Base-by-base conservation (phyloP, 2,797 vertebrate species). In the Hydrolagus colliei region DNA sequence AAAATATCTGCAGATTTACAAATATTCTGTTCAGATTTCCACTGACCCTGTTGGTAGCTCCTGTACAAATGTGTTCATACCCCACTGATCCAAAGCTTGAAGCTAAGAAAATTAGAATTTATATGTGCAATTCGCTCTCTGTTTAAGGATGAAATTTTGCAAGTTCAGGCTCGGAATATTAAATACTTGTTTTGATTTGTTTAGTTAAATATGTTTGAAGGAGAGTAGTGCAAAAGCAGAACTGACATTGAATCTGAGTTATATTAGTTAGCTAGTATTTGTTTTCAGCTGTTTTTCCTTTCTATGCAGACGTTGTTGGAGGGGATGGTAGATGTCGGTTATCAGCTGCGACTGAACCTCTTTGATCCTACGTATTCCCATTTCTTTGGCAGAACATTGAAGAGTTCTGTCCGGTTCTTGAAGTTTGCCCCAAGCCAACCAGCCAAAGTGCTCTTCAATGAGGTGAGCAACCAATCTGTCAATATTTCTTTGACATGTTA, bases 311-410 rank as follows among this genome's bases (percentile, higher is more conserved):
- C 90, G 63, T 86, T 74, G 11, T 76, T 90, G 8, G 93, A 92
- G 0, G 87, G 86, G 32, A 88, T 88, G 10, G 88, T 78, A 0
- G 89, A 92, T 14, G 86, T 90, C 8, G 89, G 90, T 27, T 96
- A 93, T 90, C 96, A 98, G 89, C 91, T 99, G 73, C 92, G 94
- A 0, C 90, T 95, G 84, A 94, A 96, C 27, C 92, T 99, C 52
- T 97, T 97, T 0, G 97, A 99, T 1, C 85, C 91, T 85, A 91
- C 91, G 59, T 94, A 95, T 87, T 95, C 90, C 87, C 95, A 95
- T 79, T 98, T 98, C 91, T 98, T 99, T 0, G 97, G 97, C 86
- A 95, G 88, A 90, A 99, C 97, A 0, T 98, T 96, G 97, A 96
- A 88, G 89, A 97, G 95, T 27, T 0, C 85, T 0, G 5, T 79